Evolutionary conservation across 2,113 vertebrate species (phyloP).

Genomic region (Pluvianellus socialis): DNA sequence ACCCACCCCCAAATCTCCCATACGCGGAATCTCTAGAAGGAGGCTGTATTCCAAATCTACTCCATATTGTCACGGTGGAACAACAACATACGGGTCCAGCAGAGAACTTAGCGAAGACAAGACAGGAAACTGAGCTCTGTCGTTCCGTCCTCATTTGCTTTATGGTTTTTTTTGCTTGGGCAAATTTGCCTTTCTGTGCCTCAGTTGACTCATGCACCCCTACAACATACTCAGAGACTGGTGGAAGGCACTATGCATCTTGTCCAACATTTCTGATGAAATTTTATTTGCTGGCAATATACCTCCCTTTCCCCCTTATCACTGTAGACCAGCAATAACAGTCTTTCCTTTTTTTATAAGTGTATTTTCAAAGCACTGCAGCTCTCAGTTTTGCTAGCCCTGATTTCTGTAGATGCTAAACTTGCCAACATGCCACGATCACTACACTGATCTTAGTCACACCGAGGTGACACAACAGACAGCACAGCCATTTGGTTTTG

Average conservation of each 20-base stretch:
- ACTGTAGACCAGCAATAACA: not conserved
- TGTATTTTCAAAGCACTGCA: not conserved
- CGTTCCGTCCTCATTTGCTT: not conserved
- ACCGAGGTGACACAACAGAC: not conserved
- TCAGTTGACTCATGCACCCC: not conserved
- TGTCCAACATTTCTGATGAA: not conserved
- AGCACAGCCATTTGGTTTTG: not conserved
- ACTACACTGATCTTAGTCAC: not conserved
- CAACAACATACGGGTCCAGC: not conserved
- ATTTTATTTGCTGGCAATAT: not conserved
- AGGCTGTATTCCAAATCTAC: not conserved
- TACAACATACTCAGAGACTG: fast-evolving
- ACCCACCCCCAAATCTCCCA: not conserved
- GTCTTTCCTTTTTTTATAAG: not conserved
- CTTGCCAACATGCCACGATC: not conserved
- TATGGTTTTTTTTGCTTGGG: not conserved
- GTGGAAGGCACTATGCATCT: not conserved
- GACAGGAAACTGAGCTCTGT: not conserved
- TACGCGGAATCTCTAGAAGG: not conserved
- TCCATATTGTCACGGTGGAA: not conserved
- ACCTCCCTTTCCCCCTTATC: not conserved
- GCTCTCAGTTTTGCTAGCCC: not conserved
- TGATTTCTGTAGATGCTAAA: not conserved
- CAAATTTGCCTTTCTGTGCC: not conserved
- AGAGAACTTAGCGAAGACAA: not conserved